These are phyloP conservation scores for Boloria euphrosyne DNA, from an alignment of 2,888 invertebrate genomes.

Conservation along the genomic window DNA sequence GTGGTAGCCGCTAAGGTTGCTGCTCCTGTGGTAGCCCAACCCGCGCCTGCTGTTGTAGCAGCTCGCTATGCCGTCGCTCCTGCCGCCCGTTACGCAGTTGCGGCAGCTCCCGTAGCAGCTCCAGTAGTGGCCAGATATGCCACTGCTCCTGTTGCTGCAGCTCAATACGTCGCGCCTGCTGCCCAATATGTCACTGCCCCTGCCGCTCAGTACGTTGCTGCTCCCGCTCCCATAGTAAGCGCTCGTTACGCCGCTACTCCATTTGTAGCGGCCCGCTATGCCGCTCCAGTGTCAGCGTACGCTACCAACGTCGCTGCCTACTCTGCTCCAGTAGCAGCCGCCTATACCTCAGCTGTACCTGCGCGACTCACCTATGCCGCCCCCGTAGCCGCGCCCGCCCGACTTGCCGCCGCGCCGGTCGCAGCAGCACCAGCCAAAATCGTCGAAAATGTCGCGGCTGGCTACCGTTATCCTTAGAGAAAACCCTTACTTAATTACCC, in stretches of 20 bases:
- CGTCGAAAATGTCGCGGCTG: slow-evolving; percentile 75
- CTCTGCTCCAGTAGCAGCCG: slow-evolving; percentile 28
- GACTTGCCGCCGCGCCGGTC: slow-evolving; percentile 39
- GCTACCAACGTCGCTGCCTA: slow-evolving; percentile 11
- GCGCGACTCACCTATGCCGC: slow-evolving; percentile 23
- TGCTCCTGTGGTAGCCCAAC: slow-evolving; percentile 44
- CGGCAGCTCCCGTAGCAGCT: slow-evolving; percentile 46
- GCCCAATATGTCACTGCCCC: slow-evolving; percentile 48
- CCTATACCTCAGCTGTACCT: slow-evolving; percentile 33
- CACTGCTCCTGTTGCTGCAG: slow-evolving; percentile 62
- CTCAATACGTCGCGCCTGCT: slow-evolving; percentile 76
- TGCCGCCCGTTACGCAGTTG: slow-evolving; percentile 44
- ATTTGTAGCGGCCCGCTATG: slow-evolving; percentile 21
- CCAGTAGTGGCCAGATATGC: slow-evolving; percentile 41
- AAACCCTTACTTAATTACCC: slow-evolving; percentile 54
- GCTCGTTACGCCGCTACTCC: slow-evolving; percentile 13
- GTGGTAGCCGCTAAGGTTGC: slow-evolving; percentile 44
- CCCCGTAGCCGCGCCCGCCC: slow-evolving; percentile 29
- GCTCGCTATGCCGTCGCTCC: slow-evolving; percentile 53
- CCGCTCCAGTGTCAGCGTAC: slow-evolving; percentile 27
- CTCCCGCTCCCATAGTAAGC: slow-evolving; percentile 1
- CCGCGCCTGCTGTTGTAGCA: slow-evolving; percentile 18
- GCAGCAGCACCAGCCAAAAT: slow-evolving; percentile 83
- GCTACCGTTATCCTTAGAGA: slow-evolving; percentile 69
- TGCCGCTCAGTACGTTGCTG: slow-evolving; percentile 16